These are phyloP conservation scores for Cercocebus atys DNA, from an alignment of 2,113 vertebrate genomes.

Conservation along the genomic window DNA sequence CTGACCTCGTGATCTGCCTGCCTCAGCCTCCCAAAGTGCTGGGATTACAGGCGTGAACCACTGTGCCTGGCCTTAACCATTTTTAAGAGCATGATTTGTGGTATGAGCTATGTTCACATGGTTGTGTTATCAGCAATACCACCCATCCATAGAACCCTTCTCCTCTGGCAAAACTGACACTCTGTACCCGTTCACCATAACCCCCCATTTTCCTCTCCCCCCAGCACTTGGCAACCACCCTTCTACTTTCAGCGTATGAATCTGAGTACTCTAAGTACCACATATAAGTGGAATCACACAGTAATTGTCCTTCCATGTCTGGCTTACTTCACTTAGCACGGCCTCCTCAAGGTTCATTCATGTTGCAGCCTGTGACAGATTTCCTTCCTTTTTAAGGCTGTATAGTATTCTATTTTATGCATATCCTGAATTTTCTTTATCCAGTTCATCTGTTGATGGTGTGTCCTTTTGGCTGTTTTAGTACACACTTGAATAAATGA, in stretches of 20 bases:
- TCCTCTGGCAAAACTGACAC: too few relatives aligned
- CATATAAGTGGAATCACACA: background rate
- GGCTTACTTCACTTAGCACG: background rate
- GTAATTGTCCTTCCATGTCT: background rate
- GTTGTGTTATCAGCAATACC: rapidly evolving
- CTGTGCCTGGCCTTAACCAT: too few relatives aligned
- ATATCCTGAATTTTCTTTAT: background rate
- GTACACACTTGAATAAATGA: background rate
- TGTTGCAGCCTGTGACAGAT: background rate
- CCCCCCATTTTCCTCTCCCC: too few relatives aligned
- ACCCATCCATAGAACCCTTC: rapidly evolving
- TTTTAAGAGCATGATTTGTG: background rate
- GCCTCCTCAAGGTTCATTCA: rapidly evolving
- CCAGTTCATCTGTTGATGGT: rapidly evolving
- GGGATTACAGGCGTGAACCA: too few relatives aligned
- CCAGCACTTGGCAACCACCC: background rate
- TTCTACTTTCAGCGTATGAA: too few relatives aligned
- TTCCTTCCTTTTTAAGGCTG: background rate
- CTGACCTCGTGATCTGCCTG: too few relatives aligned
- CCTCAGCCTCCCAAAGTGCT: too few relatives aligned
- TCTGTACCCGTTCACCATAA: rapidly evolving
- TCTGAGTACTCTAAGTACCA: background rate
- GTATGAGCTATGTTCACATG: rapidly evolving
- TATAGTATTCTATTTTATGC: too few relatives aligned
- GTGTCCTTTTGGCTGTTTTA: background rate